Evolutionary conservation across 2,113 vertebrate species (phyloP), one percentile per base, ranked within the genome.

Genomic region (Ciconia maguari): DNA sequence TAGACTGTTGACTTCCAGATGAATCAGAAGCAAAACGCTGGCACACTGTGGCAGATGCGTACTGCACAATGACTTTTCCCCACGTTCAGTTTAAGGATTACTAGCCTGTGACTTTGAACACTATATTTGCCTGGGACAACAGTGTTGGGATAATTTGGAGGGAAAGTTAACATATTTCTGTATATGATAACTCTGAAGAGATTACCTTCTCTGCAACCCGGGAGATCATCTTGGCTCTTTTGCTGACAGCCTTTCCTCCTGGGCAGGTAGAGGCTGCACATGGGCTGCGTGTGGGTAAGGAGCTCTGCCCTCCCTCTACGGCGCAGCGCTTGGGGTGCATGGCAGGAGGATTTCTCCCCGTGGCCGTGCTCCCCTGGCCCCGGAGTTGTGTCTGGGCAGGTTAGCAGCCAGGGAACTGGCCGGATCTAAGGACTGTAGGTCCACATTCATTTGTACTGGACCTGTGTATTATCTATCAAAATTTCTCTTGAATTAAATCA

Each of bases 371-470:
- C 7, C 30, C 6, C 29, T 36, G 38, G 24, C 46, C 79, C 4
- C 0, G 1, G 30, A 34, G 34, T 6, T 60, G 38, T 4, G 4
- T 24, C 42, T 55, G 32, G 34, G 54, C 68, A 44, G 41, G 32
- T 58, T 19, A 30, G 76, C 64, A 87, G 36, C 30, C 74, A 44
- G 51, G 64, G 55, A 58, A 16, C 20, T 7, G 29, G 22, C 21
- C 0, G 0, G 32, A 19, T 69, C 36, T 11, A 38, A 52, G 77
- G 61, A 38, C 55, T 42, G 34, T 5, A 19, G 38, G 27, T 77
- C 48, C 54, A 6, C 7, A 1, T 68, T 48, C 1, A 3, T 65
- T 70, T n/a, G 32, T 55, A 38, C 52, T 0, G 0, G 48, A 29
- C n/a, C 51, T 42, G 34, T n/a, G 46, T 58, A 1, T 36, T 46